Conservation (phyloP, 2,797 vertebrate genomes). For the Xyrichtys novacula region DNA sequence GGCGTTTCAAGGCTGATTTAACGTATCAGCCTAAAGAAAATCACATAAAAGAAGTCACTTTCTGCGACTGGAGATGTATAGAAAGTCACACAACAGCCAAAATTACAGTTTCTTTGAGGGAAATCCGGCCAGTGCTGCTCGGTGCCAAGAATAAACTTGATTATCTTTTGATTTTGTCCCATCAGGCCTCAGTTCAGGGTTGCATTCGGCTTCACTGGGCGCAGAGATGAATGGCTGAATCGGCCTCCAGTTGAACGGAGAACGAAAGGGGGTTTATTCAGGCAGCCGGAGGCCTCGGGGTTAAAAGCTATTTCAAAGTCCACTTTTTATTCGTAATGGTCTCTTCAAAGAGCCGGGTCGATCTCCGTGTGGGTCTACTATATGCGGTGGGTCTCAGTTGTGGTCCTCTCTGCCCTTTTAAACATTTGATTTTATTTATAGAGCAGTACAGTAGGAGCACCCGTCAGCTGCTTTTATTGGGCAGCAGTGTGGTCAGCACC, state of each 20-base stretch:
- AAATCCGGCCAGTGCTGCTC: neutral
- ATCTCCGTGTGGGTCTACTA: slow-evolving; percentile 15
- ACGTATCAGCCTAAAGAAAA: slow-evolving; percentile 20
- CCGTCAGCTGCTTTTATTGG: neutral
- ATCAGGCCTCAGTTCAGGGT: neutral
- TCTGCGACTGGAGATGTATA: neutral
- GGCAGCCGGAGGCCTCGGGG: slow-evolving; percentile 27
- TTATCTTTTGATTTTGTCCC: neutral
- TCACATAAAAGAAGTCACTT: neutral
- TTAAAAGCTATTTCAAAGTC: slow-evolving; percentile 55
- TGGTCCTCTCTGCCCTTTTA: slow-evolving; percentile 45
- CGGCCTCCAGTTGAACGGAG: slow-evolving; percentile 8
- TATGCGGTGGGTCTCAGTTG: slow-evolving; percentile 4
- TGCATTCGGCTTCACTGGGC: slow-evolving; percentile 25
- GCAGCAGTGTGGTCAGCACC: neutral
- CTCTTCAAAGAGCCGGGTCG: slow-evolving; percentile 48
- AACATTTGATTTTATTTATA: slow-evolving; percentile 59
- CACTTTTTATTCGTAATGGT: slow-evolving; percentile 47
- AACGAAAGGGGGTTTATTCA: slow-evolving; percentile 1
- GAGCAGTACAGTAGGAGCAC: slow-evolving; percentile 13
- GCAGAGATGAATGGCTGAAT: neutral
- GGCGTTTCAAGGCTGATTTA: neutral
- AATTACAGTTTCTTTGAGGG: neutral
- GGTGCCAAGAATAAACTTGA: neutral
- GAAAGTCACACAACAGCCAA: neutral